A percentile compares a stretch with the other conserved stretches of the same genome.
Conservation (phyloP, 2,113 vertebrate species). For the Gavialis gangeticus region DNA sequence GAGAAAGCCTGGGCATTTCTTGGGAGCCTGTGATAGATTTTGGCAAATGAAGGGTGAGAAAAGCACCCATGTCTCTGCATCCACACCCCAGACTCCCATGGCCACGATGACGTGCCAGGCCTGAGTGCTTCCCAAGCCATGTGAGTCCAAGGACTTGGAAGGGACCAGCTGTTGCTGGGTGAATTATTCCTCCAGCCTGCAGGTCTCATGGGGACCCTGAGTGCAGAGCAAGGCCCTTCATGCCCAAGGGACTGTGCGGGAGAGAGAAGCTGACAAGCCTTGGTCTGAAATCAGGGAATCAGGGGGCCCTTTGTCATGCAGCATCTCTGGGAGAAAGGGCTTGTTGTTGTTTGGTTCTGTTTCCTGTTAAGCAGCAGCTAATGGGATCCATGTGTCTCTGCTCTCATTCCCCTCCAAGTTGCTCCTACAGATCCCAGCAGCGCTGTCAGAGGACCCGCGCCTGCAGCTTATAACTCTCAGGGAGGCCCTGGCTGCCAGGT, state of each 20-base stretch:
- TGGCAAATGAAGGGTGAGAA: accelerated
- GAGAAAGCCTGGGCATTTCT: neutral
- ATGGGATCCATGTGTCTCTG: conserved; percentile 9
- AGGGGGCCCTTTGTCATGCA: neutral
- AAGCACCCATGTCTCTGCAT: accelerated
- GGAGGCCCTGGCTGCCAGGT: neutral
- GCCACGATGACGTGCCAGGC: accelerated
- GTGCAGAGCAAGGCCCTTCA: neutral
- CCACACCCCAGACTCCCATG: neutral
- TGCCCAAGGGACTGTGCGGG: neutral
- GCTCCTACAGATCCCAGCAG: neutral
- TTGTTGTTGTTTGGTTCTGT: neutral
- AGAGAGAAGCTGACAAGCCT: neutral
- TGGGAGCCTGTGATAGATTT: neutral
- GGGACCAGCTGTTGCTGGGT: neutral
- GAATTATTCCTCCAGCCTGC: neutral
- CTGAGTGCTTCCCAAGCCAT: neutral
- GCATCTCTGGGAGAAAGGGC: neutral
- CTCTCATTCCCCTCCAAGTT: neutral
- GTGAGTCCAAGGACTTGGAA: accelerated
- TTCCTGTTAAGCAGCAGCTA: neutral
- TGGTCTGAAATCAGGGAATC: neutral
- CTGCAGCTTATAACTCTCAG: neutral
- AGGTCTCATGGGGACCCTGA: neutral
- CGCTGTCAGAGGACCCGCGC: neutral